Percentiles rank a stretch among this genome's conserved stretches.
These are phyloP conservation scores for Hyperoplus immaculatus DNA, from an alignment of 2,797 vertebrate genomes.

Conservation along the genomic window DNA sequence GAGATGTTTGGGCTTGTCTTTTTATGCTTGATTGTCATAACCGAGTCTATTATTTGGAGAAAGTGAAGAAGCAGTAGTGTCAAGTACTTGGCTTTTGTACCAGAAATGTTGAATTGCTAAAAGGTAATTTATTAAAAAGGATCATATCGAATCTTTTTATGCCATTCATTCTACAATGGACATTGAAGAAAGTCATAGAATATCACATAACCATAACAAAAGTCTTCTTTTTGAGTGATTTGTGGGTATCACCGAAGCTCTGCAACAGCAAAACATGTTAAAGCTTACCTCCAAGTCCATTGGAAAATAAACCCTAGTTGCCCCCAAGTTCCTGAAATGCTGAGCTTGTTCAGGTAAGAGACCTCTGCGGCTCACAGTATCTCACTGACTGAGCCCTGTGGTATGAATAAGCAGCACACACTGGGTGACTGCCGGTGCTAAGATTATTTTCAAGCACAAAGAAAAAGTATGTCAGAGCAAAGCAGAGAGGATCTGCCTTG, in stretches of 20 bases:
- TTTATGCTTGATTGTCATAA: not conserved
- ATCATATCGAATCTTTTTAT: too few species aligned
- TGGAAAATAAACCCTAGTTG: conserved; percentile 16
- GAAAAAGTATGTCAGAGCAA: conserved; percentile 74
- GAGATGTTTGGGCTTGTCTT: not conserved
- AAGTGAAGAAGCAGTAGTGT: not conserved
- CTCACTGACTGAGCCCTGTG: conserved; percentile 53
- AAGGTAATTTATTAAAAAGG: too few species aligned
- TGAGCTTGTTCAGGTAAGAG: conserved; percentile 53
- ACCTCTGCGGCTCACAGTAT: conserved; percentile 42
- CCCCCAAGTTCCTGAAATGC: conserved; percentile 41
- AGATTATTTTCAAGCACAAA: conserved; percentile 75
- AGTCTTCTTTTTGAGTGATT: not conserved
- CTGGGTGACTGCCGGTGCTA: conserved; percentile 54
- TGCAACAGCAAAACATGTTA: conserved; percentile 17
- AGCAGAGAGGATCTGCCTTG: conserved; percentile 74
- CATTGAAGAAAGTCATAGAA: not conserved
- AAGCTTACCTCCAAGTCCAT: not conserved
- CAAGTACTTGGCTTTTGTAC: not conserved
- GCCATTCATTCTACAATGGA: not conserved
- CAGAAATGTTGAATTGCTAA: not conserved
- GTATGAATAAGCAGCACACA: conserved; percentile 63
- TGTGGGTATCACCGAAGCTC: not conserved
- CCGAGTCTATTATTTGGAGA: not conserved
- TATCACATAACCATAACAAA: not conserved